Conservation (phyloP, 2,113 vertebrate species). For the Carassius auratus region DNA sequence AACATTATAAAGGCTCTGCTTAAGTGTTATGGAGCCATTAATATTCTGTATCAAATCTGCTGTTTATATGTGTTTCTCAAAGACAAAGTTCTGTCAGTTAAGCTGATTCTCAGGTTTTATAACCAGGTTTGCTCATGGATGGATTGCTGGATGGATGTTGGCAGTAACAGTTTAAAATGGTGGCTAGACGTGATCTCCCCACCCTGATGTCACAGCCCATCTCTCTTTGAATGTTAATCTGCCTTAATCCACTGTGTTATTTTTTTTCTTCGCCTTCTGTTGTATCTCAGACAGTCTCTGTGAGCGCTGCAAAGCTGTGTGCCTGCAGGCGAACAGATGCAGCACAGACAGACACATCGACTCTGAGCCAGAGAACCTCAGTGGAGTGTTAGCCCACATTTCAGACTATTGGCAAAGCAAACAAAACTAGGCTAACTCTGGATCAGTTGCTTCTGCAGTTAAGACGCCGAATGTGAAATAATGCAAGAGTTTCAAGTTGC, state of each 20-base stretch:
- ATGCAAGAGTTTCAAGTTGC: background rate
- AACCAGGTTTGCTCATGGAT: background rate
- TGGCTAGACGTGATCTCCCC: background rate
- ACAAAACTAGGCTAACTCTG: background rate
- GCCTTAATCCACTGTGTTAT: conserved; percentile 59
- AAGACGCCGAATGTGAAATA: background rate
- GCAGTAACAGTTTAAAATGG: conserved; percentile 12
- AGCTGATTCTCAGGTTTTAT: background rate
- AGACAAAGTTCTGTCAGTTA: background rate
- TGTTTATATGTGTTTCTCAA: background rate
- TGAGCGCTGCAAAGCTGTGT: conserved; percentile 64
- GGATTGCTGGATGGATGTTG: background rate
- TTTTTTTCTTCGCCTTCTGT: conserved; percentile 54
- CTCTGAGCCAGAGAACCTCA: background rate
- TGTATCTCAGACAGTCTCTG: conserved; percentile 5
- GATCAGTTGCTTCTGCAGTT: background rate
- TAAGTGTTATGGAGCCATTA: background rate
- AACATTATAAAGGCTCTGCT: too few relatives aligned
- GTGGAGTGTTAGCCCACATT: conserved; percentile 27
- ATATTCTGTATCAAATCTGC: background rate
- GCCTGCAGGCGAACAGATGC: conserved; percentile 64
- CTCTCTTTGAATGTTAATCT: conserved; percentile 66
- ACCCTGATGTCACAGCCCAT: conserved; percentile 64
- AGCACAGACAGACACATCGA: conserved; percentile 22
- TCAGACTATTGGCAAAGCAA: conserved; percentile 13